phyloP scores from a whole-genome alignment of 1,140 invertebrate genomes.

The Drosophila sturtevanti region DNA sequence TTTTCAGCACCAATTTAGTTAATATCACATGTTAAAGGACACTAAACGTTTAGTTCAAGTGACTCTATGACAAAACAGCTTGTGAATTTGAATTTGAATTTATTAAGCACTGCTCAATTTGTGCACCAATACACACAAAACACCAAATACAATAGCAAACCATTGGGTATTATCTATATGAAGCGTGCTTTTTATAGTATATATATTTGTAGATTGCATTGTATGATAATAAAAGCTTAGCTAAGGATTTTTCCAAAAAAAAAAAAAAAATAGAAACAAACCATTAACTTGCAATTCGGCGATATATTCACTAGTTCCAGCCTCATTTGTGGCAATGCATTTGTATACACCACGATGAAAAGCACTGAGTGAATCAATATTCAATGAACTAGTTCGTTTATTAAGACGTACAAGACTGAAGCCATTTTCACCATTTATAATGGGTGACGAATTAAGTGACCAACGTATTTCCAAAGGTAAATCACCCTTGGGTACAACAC shows the following conservation, averaged over 20 bases:
- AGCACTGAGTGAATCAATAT: constrained; percentile 82
- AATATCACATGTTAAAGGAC: not conserved
- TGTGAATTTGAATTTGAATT: not conserved
- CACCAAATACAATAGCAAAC: constrained; percentile 39
- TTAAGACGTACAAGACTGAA: constrained; percentile 66
- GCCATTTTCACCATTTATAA: constrained; percentile 71
- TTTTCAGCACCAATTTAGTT: not conserved
- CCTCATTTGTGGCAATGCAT: constrained; percentile 85
- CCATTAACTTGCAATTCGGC: constrained; percentile 86
- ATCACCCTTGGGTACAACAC: constrained; percentile 84
- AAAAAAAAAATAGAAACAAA: no score
- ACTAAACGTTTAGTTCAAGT: not conserved
- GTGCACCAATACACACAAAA: constrained; percentile 57
- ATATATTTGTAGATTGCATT: not conserved
- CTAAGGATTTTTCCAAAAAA: not conserved
- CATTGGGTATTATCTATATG: constrained; percentile 29
- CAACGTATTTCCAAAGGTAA: constrained; percentile 83
- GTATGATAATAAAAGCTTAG: not conserved
- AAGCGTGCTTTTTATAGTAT: constrained; percentile 54
- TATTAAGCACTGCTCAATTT: constrained; percentile 15
- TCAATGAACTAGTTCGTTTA: constrained; percentile 69
- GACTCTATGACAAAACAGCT: constrained; percentile 8
- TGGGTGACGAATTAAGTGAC: constrained; percentile 82
- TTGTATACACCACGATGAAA: constrained; percentile 84
- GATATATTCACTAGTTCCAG: constrained; percentile 84